Percentiles rank a stretch among this genome's conserved stretches.
phyloP scores from a whole-genome alignment of 1,140 invertebrate genomes.

The Eupristina koningsbergeri region DNA sequence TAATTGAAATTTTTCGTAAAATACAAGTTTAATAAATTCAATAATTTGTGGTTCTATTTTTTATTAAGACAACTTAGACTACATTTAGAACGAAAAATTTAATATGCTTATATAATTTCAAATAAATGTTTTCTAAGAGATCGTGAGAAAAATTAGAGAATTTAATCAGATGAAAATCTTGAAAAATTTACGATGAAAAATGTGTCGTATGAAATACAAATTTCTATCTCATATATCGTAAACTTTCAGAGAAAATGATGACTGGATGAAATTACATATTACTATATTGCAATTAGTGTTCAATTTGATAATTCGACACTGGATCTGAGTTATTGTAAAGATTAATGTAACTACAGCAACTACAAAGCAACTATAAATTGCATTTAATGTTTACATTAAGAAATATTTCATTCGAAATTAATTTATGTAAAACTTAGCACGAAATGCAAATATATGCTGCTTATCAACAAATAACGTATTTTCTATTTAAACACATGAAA shows the following conservation, averaged over 20 bases:
- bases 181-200: background rate
- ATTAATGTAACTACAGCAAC: slow-evolving; percentile 7
- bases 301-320: slow-evolving; percentile 8
- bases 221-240: background rate
- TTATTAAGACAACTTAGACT: background rate
- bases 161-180: slow-evolving; percentile 5
- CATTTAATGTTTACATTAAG: too few species aligned
- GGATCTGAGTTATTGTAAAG: slow-evolving; percentile 23
- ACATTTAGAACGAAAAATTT: background rate
- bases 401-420: background rate
- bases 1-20: slow-evolving; percentile 14
- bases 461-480: background rate
- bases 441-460: background rate
- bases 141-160: slow-evolving; percentile 18
- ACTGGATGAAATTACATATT: background rate
- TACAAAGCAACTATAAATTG: slow-evolving; percentile 14
- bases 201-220: background rate
- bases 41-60: background rate
- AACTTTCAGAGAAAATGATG: background rate
- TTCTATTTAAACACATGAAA: background rate
- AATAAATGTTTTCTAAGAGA: background rate
- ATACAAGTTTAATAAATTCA: background rate
- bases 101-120: background rate
- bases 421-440: background rate
- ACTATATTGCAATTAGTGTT: background rate